Percentiles rank a stretch among this genome's conserved stretches.
phyloP scores from a whole-genome alignment of 2,113 vertebrate species.

The Sprattus sprattus region DNA sequence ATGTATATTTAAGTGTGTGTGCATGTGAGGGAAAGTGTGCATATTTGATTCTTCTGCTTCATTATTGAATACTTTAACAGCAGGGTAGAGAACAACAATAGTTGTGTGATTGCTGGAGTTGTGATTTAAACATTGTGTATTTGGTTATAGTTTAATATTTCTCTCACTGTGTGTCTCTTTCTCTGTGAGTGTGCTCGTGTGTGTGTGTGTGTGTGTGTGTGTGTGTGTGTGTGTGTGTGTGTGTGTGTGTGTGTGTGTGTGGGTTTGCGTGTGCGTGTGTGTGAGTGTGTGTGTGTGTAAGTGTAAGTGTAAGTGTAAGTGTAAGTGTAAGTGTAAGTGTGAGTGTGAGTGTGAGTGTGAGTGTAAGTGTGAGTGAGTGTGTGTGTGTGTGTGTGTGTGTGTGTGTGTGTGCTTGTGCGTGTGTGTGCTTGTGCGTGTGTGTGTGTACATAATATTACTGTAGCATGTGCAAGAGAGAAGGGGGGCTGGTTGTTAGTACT shows the following conservation, averaged over 20 bases:
- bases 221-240: not conserved
- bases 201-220: not conserved
- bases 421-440: not conserved
- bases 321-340: too few species aligned
- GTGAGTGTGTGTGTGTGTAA: slow-evolving; percentile 8
- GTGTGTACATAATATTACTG: not conserved
- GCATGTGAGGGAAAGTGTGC: not conserved
- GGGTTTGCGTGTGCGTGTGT: slow-evolving; percentile 20
- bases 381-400: slow-evolving; percentile 29
- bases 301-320: too few species aligned
- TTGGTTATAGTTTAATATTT: too few species aligned
- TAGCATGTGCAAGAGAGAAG: slow-evolving; percentile 7
- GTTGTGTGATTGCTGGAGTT: too few species aligned
- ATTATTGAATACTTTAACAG: not conserved
- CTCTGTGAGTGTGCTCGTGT: not conserved
- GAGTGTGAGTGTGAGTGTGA: not conserved
- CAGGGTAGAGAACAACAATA: too few species aligned
- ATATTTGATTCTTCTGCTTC: not conserved
- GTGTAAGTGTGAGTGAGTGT: not conserved
- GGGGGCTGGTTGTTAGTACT: slow-evolving; percentile 22
- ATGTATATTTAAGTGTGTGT: slow-evolving; percentile 9
- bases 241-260: slow-evolving; percentile 30
- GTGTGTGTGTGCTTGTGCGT: slow-evolving; percentile 25
- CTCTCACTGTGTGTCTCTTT: too few species aligned
- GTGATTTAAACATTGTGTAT: too few species aligned